A percentile compares a stretch with the other conserved stretches of the same genome.
phyloP scores from a whole-genome alignment of 2,113 vertebrate genomes.

The Cyprinus carpio region DNA sequence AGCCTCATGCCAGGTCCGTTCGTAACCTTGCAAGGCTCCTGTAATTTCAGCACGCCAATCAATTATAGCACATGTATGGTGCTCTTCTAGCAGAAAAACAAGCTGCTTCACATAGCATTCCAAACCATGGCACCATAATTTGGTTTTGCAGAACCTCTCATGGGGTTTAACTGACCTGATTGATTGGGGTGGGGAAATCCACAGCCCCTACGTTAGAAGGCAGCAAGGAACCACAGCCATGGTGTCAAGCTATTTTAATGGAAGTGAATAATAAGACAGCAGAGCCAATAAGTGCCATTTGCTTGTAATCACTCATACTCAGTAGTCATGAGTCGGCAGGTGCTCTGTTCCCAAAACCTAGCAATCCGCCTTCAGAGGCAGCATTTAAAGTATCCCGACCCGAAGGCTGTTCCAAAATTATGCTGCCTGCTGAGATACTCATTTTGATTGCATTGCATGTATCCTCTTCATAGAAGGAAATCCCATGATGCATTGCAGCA shows the following conservation, averaged over 20 bases:
- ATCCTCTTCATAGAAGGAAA: background rate
- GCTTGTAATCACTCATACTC: background rate
- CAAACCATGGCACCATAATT: slow-evolving; percentile 38
- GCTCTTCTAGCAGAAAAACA: slow-evolving; percentile 55
- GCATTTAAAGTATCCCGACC: background rate
- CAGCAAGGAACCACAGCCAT: background rate
- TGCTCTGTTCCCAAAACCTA: background rate
- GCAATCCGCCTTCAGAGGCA: background rate
- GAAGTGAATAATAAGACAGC: background rate
- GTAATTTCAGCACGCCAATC: slow-evolving; percentile 68
- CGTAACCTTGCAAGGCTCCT: slow-evolving; percentile 59
- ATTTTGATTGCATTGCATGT: background rate
- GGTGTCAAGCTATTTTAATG: background rate
- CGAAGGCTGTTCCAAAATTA: background rate
- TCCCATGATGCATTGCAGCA: background rate
- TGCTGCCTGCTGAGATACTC: too few relatives aligned
- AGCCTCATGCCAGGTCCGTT: slow-evolving; percentile 60
- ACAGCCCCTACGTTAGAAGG: background rate
- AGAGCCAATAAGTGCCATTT: background rate
- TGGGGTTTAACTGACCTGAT: slow-evolving; percentile 66
- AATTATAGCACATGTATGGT: slow-evolving; percentile 60
- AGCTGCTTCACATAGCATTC: slow-evolving; percentile 45
- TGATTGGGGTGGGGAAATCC: slow-evolving; percentile 57
- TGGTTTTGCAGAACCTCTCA: slow-evolving; percentile 50
- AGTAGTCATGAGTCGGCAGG: background rate